Conservation (phyloP, 2,888 invertebrate species). For the Adineta ricciae region DNA sequence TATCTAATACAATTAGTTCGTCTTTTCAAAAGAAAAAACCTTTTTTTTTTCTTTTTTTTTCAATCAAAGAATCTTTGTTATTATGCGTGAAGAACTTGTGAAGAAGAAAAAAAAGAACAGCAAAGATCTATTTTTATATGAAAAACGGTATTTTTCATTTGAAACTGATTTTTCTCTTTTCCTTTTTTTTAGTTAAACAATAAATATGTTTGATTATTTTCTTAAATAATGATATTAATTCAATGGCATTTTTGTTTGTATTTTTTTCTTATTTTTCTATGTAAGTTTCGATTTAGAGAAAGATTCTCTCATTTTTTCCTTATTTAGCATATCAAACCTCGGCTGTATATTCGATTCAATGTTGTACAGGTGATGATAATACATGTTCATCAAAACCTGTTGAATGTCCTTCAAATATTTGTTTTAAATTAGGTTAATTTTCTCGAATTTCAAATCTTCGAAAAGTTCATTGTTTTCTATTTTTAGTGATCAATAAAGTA, state of each 20-base stretch:
- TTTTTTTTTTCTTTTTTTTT: no score
- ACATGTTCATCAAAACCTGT: slow-evolving; percentile 4
- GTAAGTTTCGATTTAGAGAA: neutral
- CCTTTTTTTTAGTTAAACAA: neutral
- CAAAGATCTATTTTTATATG: no score
- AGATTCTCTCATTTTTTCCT: no score
- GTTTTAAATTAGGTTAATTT: neutral
- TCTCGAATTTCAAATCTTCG: neutral
- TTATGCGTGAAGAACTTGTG: no score
- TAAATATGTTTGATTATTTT: neutral
- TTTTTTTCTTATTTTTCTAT: neutral
- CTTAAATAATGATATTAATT: neutral
- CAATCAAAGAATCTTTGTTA: no score
- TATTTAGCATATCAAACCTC: neutral
- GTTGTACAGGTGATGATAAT: neutral
- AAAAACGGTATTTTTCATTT: no score
- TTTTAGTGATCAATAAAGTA: neutral
- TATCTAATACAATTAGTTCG: no score
- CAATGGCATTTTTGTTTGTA: neutral
- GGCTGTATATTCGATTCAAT: neutral
- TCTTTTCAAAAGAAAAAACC: no score
- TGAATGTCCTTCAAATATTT: neutral
- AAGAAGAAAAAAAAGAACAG: no score
- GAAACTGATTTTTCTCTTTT: no score
- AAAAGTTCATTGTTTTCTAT: neutral